A percentile compares a stretch with the other conserved stretches of the same genome.
Evolutionary conservation across 2,113 vertebrate species (phyloP).

Genomic region (Vulpes lagopus): DNA sequence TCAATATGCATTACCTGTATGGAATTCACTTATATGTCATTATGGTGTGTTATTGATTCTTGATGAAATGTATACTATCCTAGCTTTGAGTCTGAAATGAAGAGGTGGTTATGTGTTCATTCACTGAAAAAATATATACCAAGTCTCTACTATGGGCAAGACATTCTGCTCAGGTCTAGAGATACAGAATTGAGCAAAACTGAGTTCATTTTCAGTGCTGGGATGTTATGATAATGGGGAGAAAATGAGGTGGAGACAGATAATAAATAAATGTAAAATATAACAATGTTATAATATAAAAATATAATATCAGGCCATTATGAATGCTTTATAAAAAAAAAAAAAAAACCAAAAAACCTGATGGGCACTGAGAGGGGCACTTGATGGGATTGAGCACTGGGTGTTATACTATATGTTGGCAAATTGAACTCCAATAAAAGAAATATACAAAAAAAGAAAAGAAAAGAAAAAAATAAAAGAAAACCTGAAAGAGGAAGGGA

Average conservation of each 20-base stretch:
- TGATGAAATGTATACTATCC: background rate
- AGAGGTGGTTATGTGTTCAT: background rate
- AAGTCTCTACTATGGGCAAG: background rate
- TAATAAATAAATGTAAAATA: background rate
- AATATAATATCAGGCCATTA: background rate
- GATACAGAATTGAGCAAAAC: background rate
- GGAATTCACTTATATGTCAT: background rate
- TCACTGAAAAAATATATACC: background rate
- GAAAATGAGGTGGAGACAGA: background rate
- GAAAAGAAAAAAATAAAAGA: background rate
- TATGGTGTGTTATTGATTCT: background rate
- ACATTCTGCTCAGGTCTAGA: background rate
- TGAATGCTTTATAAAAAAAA: background rate
- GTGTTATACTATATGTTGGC: no score
- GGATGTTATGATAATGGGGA: background rate
- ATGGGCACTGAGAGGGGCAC: no score
- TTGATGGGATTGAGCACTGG: no score
- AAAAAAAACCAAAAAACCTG: no score
- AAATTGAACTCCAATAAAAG: no score
- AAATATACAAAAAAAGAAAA: no score
- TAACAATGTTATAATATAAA: background rate
- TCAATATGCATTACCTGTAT: background rate
- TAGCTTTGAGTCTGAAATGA: background rate
- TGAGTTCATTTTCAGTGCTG: background rate
- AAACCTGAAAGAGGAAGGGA: background rate